Base-by-base conservation (phyloP, 2,797 vertebrate species). In the Hemibagrus guttatus region DNA sequence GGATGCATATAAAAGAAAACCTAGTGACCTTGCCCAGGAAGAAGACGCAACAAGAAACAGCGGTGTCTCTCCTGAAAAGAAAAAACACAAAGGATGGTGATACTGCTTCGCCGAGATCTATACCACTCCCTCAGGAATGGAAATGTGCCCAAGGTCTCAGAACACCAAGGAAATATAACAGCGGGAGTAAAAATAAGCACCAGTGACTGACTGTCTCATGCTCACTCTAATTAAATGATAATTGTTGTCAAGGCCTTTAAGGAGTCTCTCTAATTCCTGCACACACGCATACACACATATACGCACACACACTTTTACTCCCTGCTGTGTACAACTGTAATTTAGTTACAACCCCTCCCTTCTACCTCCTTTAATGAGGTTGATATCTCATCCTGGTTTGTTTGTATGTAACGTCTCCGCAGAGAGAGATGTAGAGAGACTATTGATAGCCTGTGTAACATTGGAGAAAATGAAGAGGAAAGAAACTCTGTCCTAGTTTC, bases 221-320 rank as follows among this genome's bases (percentile, higher is more conserved):
- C 84, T 84, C 61, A 69, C 74, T 75, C 85, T 87, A 82, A 88
- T 87, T 87, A 84, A 83, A 81, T 89, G 84, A 76, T 88, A 59
- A 87, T 90, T 88, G 76, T 86, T 86, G 84, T 86, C 87, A 71
- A 85, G 83, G 82, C 85, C 80, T 88, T 86, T 86, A 86, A 80
- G 87, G 46, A 86, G 85, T 61, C 72, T 75, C 28, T 84, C n/a
- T 88, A 89, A 87, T 84, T 84, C 83, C 63, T 79, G 31, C 76
- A 49, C 56, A 79, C 39, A 58, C 64, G 61, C 54, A 66, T 5
- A 83, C 54, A 84, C 58, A 86, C 31, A 6, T 69, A 56, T 56
- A 46, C 42, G 4, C 74, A 21, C n/a, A 56, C 54, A 39, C 56
- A 39, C 12, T 7, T 31, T 59, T 39, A 81, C 61, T 88, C 86